These are phyloP conservation scores for Melitaea cinxia DNA, from an alignment of 1,140 invertebrate genomes.

Conservation along the genomic window DNA sequence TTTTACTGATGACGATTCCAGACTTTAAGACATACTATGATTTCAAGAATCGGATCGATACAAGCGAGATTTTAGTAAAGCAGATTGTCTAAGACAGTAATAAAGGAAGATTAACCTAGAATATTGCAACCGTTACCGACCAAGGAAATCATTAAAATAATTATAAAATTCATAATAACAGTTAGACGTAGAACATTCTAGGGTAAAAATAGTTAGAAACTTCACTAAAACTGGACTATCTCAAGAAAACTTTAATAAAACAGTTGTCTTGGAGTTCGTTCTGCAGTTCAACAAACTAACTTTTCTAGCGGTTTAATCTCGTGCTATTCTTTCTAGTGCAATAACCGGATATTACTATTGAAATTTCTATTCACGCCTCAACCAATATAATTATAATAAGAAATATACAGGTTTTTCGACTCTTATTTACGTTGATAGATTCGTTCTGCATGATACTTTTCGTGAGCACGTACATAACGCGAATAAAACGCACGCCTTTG, in stretches of 20 bases:
- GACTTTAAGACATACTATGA: no score
- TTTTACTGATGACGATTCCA: no score
- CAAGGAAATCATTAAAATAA: not conserved
- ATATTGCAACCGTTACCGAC: not conserved
- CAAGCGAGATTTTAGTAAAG: no score
- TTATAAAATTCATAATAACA: conserved; percentile 12
- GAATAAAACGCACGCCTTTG: no score
- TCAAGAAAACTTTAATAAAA: conserved; percentile 18
- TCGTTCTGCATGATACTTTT: no score
- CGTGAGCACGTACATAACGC: no score
- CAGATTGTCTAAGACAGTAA: no score
- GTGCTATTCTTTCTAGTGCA: conserved; percentile 13
- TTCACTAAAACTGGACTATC: conserved; percentile 16
- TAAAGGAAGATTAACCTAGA: no score
- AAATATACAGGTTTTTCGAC: no score
- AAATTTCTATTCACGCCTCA: not conserved
- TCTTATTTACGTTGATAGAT: no score
- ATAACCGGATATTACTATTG: conserved; percentile 13
- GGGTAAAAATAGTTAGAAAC: conserved; percentile 14
- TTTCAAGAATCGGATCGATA: no score
- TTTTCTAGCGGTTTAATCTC: conserved; percentile 19
- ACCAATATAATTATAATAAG: not conserved
- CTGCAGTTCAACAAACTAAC: conserved; percentile 13
- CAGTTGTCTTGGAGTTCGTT: conserved; percentile 20
- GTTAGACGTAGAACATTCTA: conserved; percentile 1